Conservation (phyloP, 2,888 invertebrate species). For the Dolichopus griseipennis region DNA sequence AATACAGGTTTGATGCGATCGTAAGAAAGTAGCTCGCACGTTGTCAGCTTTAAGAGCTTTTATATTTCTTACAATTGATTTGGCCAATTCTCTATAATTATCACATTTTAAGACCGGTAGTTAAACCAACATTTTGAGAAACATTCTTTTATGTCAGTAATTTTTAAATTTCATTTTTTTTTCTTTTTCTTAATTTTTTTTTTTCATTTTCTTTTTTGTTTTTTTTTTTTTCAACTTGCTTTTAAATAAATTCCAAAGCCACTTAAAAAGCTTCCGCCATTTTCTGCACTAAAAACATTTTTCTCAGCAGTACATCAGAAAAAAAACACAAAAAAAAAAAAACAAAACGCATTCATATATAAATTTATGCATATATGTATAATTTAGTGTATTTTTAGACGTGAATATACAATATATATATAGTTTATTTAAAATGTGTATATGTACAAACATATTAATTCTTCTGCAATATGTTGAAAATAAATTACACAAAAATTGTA, state of each 20-base stretch:
- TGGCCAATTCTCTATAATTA: too few species aligned
- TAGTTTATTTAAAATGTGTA: neutral
- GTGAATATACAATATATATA: too few species aligned
- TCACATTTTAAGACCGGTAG: too few species aligned
- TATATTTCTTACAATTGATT: too few species aligned
- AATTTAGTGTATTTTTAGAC: too few species aligned
- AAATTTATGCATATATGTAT: neutral
- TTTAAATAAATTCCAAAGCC: neutral
- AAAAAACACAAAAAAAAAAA: too few species aligned
- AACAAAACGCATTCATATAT: neutral
- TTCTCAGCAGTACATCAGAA: neutral
- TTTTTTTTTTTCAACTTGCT: neutral
- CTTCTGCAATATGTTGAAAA: slow-evolving; percentile 4
- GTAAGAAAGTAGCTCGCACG: too few species aligned
- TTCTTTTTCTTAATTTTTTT: too few species aligned
- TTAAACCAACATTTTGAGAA: neutral
- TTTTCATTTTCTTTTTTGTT: too few species aligned
- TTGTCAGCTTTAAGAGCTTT: too few species aligned
- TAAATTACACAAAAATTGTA: neutral
- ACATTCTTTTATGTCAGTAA: neutral
- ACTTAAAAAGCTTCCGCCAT: slow-evolving; percentile 2
- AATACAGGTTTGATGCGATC: too few species aligned
- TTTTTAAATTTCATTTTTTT: too few species aligned
- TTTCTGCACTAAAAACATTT: neutral
- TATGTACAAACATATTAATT: neutral